A percentile compares a stretch with the other conserved stretches of the same genome.
Evolutionary conservation across 2,113 vertebrate genomes (phyloP).

Genomic region (Cochlearius cochlearius): DNA sequence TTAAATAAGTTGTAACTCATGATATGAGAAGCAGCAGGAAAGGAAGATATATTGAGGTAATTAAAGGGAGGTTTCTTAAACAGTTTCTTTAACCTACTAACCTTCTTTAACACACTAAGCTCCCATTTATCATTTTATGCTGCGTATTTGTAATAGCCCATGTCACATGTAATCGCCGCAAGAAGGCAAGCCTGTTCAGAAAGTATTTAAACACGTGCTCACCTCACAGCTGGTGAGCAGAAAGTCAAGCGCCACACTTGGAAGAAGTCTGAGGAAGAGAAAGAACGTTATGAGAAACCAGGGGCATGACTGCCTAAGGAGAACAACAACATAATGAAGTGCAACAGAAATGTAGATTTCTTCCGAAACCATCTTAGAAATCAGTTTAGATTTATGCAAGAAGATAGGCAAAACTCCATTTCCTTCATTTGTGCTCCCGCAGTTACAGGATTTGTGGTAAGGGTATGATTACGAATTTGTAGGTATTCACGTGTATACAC

Average conservation of each 20-base stretch:
- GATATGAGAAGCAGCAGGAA: not conserved
- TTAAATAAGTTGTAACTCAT: not conserved
- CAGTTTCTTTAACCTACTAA: conserved; percentile 3
- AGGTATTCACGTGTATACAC: not conserved
- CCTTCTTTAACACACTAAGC: not conserved
- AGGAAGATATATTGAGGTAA: not conserved
- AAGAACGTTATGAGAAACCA: not conserved
- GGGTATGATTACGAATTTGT: not conserved
- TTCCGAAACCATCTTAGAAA: not conserved
- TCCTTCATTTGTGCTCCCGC: not conserved
- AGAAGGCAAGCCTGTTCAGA: not conserved
- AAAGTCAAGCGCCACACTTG: not conserved
- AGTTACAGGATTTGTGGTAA: not conserved
- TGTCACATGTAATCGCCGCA: fast-evolving
- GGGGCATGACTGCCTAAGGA: not conserved
- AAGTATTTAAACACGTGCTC: not conserved
- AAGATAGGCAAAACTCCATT: not conserved
- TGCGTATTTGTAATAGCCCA: not conserved
- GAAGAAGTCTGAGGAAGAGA: not conserved
- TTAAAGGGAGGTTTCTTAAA: conserved; percentile 21
- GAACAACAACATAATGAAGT: not conserved
- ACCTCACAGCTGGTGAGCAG: not conserved
- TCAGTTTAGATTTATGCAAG: not conserved
- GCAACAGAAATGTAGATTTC: not conserved
- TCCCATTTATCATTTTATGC: not conserved